Evolutionary conservation across 2,797 vertebrate genomes (phyloP).

Genomic region (Neosalanx taihuensis): DNA sequence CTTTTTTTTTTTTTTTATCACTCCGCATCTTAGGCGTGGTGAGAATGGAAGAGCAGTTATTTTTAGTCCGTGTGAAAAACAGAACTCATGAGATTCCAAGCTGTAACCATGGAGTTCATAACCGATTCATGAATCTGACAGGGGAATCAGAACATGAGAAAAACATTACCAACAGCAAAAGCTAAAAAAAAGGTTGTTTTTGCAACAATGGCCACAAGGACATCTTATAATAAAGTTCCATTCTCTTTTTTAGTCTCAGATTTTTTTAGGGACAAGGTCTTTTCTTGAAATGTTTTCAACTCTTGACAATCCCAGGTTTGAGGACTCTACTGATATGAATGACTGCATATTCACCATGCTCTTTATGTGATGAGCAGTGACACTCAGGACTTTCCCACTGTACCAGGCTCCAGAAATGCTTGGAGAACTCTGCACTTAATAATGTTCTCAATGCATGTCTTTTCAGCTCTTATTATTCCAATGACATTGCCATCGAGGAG

Average conservation of each 20-base stretch:
- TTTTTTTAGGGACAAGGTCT: no score
- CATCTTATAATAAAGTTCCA: no score
- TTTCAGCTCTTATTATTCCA: conserved; percentile 13
- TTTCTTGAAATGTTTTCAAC: not conserved
- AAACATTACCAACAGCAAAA: conserved; percentile 7
- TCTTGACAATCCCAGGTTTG: conserved; percentile 14
- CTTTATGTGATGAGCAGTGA: not conserved
- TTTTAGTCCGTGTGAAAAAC: no score
- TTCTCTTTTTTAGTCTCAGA: no score
- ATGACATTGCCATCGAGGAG: conserved; percentile 28
- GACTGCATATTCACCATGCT: conserved; percentile 21
- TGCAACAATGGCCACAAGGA: not conserved
- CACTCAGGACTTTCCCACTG: conserved; percentile 5
- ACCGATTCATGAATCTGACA: not conserved
- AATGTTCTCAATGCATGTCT: conserved; percentile 10
- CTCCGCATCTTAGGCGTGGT: not conserved
- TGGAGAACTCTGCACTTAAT: conserved; percentile 13
- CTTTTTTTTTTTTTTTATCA: not conserved
- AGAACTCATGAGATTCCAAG: no score
- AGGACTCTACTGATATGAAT: conserved; percentile 17
- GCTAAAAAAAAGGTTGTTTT: not conserved
- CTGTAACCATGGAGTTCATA: not conserved
- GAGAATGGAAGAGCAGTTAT: not conserved
- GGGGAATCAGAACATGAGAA: not conserved
- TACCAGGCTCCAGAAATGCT: conserved; percentile 9